Percentiles rank a stretch among this genome's conserved stretches.
These are phyloP conservation scores for Selene dorsalis DNA, from an alignment of 2,797 vertebrate genomes.

Conservation along the genomic window DNA sequence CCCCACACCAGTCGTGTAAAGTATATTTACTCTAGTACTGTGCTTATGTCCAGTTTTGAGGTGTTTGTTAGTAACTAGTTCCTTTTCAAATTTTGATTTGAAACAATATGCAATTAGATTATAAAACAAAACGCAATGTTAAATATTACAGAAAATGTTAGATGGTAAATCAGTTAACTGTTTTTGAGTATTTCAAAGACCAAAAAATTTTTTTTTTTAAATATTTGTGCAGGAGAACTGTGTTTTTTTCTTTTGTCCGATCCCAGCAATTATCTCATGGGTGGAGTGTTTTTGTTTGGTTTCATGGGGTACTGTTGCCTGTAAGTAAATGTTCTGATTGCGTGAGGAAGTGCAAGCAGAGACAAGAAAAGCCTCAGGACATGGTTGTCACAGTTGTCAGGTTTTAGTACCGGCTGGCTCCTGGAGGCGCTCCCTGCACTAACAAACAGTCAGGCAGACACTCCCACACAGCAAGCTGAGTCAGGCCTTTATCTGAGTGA, in stretches of 20 bases:
- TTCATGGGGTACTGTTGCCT: not conserved
- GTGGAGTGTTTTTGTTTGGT: not conserved
- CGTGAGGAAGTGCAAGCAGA: slow-evolving; percentile 38
- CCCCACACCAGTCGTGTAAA: not conserved
- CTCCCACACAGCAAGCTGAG: slow-evolving; percentile 53
- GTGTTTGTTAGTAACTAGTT: not conserved
- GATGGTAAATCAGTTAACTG: too few species aligned
- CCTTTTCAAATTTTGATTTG: not conserved
- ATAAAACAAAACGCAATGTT: not conserved
- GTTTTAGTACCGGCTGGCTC: slow-evolving; percentile 1
- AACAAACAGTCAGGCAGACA: slow-evolving; percentile 25
- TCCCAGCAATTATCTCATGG: not conserved
- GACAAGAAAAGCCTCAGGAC: slow-evolving; percentile 31
- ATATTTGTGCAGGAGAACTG: too few species aligned
- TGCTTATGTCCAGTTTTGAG: not conserved
- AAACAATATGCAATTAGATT: not conserved
- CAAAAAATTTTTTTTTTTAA: too few species aligned
- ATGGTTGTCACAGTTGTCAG: slow-evolving; percentile 9
- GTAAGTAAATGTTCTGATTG: not conserved
- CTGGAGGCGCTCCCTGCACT: slow-evolving; percentile 18
- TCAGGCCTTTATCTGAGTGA: slow-evolving; percentile 55
- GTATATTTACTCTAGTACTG: not conserved
- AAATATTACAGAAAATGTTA: too few species aligned
- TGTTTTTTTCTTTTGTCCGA: too few species aligned
- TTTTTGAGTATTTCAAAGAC: not conserved